Conservation (phyloP, 2,113 vertebrate genomes). For the Pelvicachromis taeniatus region DNA sequence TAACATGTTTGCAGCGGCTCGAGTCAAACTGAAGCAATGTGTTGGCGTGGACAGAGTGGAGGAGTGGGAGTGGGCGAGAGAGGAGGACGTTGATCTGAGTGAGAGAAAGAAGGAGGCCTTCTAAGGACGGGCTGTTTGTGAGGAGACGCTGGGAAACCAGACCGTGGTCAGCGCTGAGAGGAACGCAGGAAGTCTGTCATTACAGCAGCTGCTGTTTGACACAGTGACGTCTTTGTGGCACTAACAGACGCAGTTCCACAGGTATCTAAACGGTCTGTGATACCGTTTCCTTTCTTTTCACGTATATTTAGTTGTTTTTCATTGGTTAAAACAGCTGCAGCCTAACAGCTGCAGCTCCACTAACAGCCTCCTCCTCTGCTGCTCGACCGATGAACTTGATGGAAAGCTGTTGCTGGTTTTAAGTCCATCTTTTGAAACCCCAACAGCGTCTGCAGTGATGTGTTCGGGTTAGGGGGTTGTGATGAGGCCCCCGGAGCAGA, state of each 20-base stretch:
- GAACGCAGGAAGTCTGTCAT: not conserved
- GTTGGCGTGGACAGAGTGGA: not conserved
- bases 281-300: not conserved
- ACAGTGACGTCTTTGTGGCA: not conserved
- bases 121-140: not conserved
- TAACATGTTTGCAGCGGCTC: not conserved
- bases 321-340: not conserved
- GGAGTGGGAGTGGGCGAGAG: constrained; percentile 14
- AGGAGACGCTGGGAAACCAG: not conserved
- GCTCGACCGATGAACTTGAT: not conserved
- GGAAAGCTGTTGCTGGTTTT: not conserved
- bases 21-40: not conserved
- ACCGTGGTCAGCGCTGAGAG: not conserved
- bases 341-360: not conserved
- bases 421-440: not conserved
- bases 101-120: not conserved
- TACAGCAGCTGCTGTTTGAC: not conserved
- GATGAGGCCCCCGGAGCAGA: no score
- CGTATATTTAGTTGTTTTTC: not conserved
- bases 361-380: not conserved
- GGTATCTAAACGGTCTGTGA: not conserved
- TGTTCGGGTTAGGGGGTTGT: no score
- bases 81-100: not conserved
- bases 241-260: not conserved
- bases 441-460: not conserved